Evolutionary conservation across 2,888 invertebrate species (phyloP).

Genomic region (Ormyrus labotus): DNA sequence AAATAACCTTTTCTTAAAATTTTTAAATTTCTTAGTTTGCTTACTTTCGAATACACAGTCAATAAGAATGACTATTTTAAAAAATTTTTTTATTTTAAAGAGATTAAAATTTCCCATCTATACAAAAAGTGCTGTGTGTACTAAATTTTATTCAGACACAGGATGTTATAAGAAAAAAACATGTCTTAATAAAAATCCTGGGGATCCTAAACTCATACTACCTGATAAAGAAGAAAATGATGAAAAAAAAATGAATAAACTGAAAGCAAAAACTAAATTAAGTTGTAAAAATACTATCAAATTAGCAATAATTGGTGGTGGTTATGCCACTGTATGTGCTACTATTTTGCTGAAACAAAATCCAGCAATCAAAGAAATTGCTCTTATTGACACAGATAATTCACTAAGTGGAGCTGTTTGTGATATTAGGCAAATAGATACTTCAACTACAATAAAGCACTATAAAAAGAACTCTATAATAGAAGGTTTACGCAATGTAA

Average conservation of each 20-base stretch:
- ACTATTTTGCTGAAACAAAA: conserved; percentile 69
- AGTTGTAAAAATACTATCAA: conserved; percentile 38
- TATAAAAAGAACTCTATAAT: conserved; percentile 61
- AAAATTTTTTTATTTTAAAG: not conserved
- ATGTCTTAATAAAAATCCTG: too few relatives aligned
- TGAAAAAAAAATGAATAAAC: not conserved
- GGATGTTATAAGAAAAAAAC: not conserved
- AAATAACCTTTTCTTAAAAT: conserved; percentile 28
- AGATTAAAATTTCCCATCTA: not conserved
- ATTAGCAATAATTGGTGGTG: conserved; percentile 69
- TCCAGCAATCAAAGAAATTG: conserved; percentile 63
- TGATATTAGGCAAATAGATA: conserved; percentile 67
- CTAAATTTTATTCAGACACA: conserved; percentile 15
- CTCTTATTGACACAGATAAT: conserved; percentile 65
- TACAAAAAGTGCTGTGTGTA: not conserved
- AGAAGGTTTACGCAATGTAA: conserved; percentile 62
- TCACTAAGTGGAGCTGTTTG: conserved; percentile 58
- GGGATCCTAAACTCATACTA: too few relatives aligned
- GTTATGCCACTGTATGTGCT: conserved; percentile 63
- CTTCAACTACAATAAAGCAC: conserved; percentile 63
- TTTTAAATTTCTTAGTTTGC: not conserved
- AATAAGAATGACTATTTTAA: conserved; percentile 22
- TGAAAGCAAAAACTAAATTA: not conserved
- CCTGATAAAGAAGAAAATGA: too few relatives aligned
- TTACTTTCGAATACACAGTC: not conserved